Base-by-base conservation (phyloP, 2,888 invertebrate species). In the Didymodactylos carnosus region DNA sequence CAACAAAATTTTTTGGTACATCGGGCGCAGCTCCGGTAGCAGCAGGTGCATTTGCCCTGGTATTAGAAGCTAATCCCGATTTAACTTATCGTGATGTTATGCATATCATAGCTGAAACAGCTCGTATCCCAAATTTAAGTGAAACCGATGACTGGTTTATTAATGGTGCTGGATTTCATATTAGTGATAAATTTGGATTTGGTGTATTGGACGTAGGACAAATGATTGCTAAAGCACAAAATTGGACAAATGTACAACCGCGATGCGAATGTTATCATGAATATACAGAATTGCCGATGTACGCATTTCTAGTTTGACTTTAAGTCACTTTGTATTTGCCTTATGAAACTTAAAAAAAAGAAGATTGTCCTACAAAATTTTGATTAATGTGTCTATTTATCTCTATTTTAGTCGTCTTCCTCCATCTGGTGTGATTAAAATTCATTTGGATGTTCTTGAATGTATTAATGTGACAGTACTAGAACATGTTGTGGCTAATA, bases 201-300 rank as follows among this genome's bases (percentile, higher is more conserved):
- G 83, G 83, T 39, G 78, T 80, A 5, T 76, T 83, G 77, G 82
- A 83, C 76, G 80, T 80, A 76, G 78, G 79, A 10, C 75, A 77
- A 51, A 81, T 83, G 82, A 81, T 82, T n/a, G 77, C 80, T 69
- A 73, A 79, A 14, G 82, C 81, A 1, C 80, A 80, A 77, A 76
- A 74, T 1, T 83, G 82, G 82, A 77, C 69, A 7, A 78, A 76
- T 39, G 80, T 82, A 16, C 39, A 23, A 16, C 70, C 71, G 35
- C 46, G 73, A 73, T 71, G 53, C 40, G 73, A 53, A 3, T 76
- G 75, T 72, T 46, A 51, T 27, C 35, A 62, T 51, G 41, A 75
- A 43, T 75, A 69, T 35, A 23, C 29, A 19, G 62, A 35, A 35
- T 35, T 35, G 3, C 19, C 2, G 19, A 1, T 62, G 62, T 62